Evolutionary conservation across 2,888 invertebrate genomes (phyloP).

Genomic region (Blastobasis adustella): DNA sequence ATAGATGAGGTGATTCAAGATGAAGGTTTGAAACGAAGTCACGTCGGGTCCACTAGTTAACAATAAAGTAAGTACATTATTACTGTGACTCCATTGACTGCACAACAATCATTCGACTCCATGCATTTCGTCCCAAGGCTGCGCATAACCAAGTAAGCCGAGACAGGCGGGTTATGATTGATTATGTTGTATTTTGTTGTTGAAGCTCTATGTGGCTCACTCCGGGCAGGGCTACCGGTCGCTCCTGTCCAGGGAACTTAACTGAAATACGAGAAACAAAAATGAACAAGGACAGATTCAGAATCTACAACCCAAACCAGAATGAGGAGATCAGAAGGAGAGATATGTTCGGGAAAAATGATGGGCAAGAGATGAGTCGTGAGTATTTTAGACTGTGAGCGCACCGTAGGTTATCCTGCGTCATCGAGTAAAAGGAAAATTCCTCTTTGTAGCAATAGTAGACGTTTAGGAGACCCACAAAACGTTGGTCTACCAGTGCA

Average conservation of each 20-base stretch:
- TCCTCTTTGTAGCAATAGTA: too few species aligned
- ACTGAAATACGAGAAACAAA: not conserved
- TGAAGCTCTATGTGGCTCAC: conserved; percentile 38
- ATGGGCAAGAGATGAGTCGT: conserved; percentile 1
- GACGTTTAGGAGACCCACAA: too few species aligned
- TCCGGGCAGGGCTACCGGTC: conserved; percentile 8
- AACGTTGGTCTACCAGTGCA: too few species aligned
- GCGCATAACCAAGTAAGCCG: conserved; percentile 55
- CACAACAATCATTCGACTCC: conserved; percentile 27
- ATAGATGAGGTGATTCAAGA: too few species aligned
- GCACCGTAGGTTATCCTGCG: too few species aligned
- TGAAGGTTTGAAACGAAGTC: too few species aligned
- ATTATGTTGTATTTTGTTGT: conserved; percentile 59
- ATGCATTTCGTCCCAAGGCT: conserved; percentile 40
- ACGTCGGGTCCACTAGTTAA: too few species aligned
- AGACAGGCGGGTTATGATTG: conserved; percentile 60
- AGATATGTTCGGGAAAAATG: conserved; percentile 32
- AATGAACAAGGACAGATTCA: conserved; percentile 35
- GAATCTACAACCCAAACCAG: conserved; percentile 41
- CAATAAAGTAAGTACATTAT: too few species aligned
- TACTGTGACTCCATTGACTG: not conserved
- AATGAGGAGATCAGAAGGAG: conserved; percentile 29
- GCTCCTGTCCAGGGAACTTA: not conserved
- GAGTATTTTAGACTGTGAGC: too few species aligned
- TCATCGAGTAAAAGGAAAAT: too few species aligned